Evolutionary conservation across 2,888 invertebrate genomes (phyloP).

Genomic region (Folsomia manolachei): DNA sequence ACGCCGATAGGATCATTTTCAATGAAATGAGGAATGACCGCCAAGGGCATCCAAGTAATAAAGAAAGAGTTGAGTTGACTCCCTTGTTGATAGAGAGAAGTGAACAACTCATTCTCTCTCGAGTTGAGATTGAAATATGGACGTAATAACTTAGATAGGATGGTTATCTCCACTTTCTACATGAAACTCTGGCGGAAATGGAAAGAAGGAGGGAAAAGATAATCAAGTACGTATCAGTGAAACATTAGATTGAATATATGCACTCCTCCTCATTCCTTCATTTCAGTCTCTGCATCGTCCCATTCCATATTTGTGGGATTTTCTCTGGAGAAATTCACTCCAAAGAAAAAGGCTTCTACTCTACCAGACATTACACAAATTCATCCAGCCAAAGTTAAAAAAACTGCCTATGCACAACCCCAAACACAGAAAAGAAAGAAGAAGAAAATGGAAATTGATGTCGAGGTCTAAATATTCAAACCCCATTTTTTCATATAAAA

Average conservation of each 20-base stretch:
- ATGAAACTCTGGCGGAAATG: slow-evolving; percentile 9
- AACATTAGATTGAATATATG: neutral
- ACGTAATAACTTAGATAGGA: slow-evolving; percentile 26
- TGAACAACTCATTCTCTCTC: neutral
- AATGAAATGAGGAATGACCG: slow-evolving; percentile 4
- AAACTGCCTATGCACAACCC: too few species aligned
- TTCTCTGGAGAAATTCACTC: neutral
- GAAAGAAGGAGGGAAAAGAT: neutral
- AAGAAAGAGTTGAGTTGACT: neutral
- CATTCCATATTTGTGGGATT: neutral
- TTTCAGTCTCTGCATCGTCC: too few species aligned
- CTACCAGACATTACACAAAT: neutral
- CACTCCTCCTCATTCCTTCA: neutral
- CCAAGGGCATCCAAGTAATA: neutral
- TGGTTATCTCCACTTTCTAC: slow-evolving; percentile 23
- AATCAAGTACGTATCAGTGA: slow-evolving; percentile 15
- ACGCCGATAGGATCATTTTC: too few species aligned
- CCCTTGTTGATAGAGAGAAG: neutral
- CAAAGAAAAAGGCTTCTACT: neutral
- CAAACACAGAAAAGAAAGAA: neutral
- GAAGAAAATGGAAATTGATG: neutral
- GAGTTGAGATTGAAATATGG: slow-evolving; percentile 28
- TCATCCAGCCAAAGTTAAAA: too few species aligned
- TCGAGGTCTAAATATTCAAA: too few species aligned
- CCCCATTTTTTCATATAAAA: too few species aligned